A percentile compares a stretch with the other conserved stretches of the same genome.
Evolutionary conservation across 2,888 invertebrate species (phyloP).

Genomic region (Tetramorium bicarinatum): DNA sequence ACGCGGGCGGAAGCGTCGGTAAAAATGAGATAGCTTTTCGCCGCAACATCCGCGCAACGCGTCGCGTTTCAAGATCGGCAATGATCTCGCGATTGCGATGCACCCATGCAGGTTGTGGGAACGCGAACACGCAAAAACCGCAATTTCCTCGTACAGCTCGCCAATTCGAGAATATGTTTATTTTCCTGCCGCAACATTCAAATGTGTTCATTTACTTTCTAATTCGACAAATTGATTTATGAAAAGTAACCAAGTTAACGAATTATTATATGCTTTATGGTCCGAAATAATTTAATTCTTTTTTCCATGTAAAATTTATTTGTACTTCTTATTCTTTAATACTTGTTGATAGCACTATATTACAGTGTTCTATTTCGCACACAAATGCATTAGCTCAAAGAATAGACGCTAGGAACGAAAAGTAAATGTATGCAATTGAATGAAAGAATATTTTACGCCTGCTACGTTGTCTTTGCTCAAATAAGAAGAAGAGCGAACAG

Average conservation of each 20-base stretch:
- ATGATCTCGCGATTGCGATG: constrained; percentile 39
- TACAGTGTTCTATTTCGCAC: too few relatives aligned
- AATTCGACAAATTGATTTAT: neutral
- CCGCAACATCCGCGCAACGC: constrained; percentile 71
- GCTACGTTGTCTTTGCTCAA: constrained; percentile 9
- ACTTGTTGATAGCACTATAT: neutral
- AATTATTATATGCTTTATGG: neutral
- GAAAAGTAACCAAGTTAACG: neutral
- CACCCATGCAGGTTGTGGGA: constrained; percentile 57
- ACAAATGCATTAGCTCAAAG: neutral
- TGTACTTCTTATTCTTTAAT: neutral
- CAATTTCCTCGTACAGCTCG: constrained; percentile 65
- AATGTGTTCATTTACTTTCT: neutral
- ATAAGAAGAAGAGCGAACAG: constrained; percentile 46
- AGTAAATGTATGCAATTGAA: neutral
- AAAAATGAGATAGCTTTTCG: constrained; percentile 64
- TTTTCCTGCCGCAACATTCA: constrained; percentile 33
- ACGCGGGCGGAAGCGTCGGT: constrained; percentile 61
- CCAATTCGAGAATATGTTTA: constrained; percentile 51
- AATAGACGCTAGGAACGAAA: neutral
- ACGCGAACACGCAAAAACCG: constrained; percentile 65
- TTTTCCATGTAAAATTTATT: neutral
- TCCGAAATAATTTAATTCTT: neutral
- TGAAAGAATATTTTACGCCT: neutral
- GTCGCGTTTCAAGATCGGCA: constrained; percentile 67